A percentile compares a stretch with the other conserved stretches of the same genome.
Conservation (phyloP, 1,140 invertebrate genomes). For the Drosophila burlai region DNA sequence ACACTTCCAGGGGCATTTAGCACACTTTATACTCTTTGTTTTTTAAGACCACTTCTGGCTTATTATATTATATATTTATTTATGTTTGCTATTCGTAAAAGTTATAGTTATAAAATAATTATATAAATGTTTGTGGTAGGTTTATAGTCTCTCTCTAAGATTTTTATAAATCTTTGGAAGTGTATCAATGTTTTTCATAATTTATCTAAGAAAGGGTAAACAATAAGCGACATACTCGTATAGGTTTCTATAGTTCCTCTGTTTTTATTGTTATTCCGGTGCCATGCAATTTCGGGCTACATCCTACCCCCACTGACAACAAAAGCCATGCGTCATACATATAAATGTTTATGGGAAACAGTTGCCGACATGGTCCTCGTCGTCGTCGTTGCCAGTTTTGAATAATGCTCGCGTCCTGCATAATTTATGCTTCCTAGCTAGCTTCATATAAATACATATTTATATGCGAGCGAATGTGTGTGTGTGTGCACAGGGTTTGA, state of each 20-base stretch:
- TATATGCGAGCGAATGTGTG: slow-evolving; percentile 29
- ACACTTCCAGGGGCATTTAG: slow-evolving; percentile 42
- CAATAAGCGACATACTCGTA: background rate
- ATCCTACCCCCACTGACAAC: slow-evolving; percentile 55
- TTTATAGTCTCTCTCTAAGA: background rate
- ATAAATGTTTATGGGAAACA: slow-evolving; percentile 78
- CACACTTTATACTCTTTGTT: slow-evolving; percentile 33
- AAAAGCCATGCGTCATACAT: slow-evolving; percentile 67
- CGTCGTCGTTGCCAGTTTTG: slow-evolving; percentile 65
- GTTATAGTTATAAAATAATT: background rate
- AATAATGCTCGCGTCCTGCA: slow-evolving; percentile 76
- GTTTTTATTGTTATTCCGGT: slow-evolving; percentile 45
- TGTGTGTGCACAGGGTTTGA: slow-evolving; percentile 14
- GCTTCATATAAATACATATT: slow-evolving; percentile 46
- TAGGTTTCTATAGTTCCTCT: slow-evolving; percentile 10
- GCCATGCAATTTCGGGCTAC: slow-evolving; percentile 58
- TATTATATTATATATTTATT: too few relatives aligned
- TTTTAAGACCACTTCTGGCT: background rate
- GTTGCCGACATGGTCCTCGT: slow-evolving; percentile 57
- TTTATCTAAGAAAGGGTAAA: slow-evolving; percentile 7
- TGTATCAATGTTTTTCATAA: background rate
- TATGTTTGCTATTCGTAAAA: background rate
- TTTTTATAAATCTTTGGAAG: background rate
- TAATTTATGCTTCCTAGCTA: slow-evolving; percentile 71
- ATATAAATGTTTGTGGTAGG: fast-evolving